phyloP scores from a whole-genome alignment of 1,140 invertebrate species.

The Melitaea cinxia region DNA sequence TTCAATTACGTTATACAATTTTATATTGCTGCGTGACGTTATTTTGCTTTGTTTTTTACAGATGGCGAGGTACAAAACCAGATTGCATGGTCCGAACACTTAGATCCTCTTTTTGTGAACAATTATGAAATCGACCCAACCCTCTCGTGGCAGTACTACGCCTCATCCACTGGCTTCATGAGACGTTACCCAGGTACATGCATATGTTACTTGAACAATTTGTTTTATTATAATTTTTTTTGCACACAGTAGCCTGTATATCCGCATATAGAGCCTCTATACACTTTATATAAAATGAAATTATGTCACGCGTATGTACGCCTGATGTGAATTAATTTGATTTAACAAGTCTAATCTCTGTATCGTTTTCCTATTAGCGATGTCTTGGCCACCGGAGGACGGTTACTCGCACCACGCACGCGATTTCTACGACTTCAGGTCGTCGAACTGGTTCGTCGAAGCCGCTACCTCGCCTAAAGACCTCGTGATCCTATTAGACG shows the following conservation, averaged over 20 bases:
- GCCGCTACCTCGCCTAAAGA: constrained; percentile 98
- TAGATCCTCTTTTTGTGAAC: constrained; percentile 94
- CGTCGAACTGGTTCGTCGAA: constrained; percentile 96
- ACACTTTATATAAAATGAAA: no score
- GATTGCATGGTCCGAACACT: constrained; percentile 94
- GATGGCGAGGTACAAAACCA: constrained; percentile 91
- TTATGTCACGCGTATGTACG: no score
- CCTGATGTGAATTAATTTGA: neutral
- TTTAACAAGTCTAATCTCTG: neutral
- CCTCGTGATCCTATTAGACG: constrained; percentile 95
- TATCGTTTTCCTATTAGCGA: constrained; percentile 46
- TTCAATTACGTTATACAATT: no score
- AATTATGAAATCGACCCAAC: constrained; percentile 96
- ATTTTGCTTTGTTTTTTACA: constrained; percentile 57
- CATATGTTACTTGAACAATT: neutral
- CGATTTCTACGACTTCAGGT: constrained; percentile 93
- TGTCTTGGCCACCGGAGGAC: constrained; percentile 78
- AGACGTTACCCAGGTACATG: constrained; percentile 93
- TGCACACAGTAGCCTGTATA: no score
- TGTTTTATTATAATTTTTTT: no score
- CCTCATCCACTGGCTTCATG: constrained; percentile 95
- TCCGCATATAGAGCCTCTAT: no score
- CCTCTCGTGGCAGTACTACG: constrained; percentile 98
- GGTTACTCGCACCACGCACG: constrained; percentile 82
- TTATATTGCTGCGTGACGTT: no score